A percentile compares a stretch with the other conserved stretches of the same genome.
Evolutionary conservation across 1,140 invertebrate species (phyloP).

Genomic region (Aphaenogaster rudis): DNA sequence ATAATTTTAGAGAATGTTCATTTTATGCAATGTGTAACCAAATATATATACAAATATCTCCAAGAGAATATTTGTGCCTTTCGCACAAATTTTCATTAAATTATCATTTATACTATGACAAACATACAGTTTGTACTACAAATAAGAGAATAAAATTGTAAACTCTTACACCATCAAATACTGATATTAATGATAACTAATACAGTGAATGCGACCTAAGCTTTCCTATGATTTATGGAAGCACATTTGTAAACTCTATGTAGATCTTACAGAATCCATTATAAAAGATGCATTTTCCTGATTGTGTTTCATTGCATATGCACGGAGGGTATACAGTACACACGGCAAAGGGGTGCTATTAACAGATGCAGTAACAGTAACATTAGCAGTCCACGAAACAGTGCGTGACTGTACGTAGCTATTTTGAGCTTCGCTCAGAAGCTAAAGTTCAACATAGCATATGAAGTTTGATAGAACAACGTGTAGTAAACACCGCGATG

Average conservation of each 20-base stretch:
- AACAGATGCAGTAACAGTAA: constrained; percentile 38
- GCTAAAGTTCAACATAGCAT: constrained; percentile 61
- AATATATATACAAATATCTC: neutral
- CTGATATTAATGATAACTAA: neutral
- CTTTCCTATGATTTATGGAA: constrained; percentile 12
- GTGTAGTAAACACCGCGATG: constrained; percentile 33
- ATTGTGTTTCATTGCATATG: constrained; percentile 49
- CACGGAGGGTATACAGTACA: neutral
- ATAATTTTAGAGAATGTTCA: neutral
- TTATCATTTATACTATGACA: neutral
- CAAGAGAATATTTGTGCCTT: neutral
- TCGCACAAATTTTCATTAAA: neutral
- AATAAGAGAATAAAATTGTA: constrained; percentile 4
- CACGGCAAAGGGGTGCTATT: constrained; percentile 36
- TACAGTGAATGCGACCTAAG: neutral
- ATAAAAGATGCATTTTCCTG: constrained; percentile 51
- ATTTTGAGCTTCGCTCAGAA: constrained; percentile 50
- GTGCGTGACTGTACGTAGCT: constrained; percentile 43
- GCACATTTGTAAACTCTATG: neutral
- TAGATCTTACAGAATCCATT: constrained; percentile 25
- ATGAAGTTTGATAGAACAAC: constrained; percentile 61
- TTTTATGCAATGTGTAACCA: neutral
- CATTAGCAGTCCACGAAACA: constrained; percentile 49
- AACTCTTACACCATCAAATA: neutral
- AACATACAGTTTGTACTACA: neutral